A percentile compares a stretch with the other conserved stretches of the same genome.
Evolutionary conservation across 92 coral and sea anemone species (phyloP).

Genomic region (Bergia sp.): DNA sequence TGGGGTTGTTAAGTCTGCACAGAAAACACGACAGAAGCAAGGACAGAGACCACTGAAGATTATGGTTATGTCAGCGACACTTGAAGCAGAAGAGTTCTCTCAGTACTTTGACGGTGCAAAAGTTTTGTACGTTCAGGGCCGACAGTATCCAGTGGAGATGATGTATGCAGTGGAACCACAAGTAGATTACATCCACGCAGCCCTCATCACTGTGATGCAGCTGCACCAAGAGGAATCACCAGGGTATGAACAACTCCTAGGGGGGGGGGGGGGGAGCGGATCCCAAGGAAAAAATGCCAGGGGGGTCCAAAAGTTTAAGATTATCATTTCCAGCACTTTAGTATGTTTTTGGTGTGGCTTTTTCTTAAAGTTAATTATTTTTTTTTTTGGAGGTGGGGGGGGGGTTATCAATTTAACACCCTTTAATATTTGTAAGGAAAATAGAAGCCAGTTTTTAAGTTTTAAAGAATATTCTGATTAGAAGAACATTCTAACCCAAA

Average conservation of each 20-base stretch:
- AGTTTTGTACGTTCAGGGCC: slow-evolving; percentile 94
- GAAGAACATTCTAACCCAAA: neutral
- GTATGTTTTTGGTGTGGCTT: neutral
- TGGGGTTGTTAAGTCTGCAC: slow-evolving; percentile 95
- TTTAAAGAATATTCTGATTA: no score
- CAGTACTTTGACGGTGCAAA: slow-evolving; percentile 83
- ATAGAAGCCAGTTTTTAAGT: no score
- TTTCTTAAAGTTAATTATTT: no score
- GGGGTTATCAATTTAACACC: no score
- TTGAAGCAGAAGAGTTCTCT: slow-evolving; percentile 97
- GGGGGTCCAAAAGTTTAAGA: neutral
- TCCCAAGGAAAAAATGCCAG: no score
- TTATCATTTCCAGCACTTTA: neutral
- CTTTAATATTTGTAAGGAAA: no score
- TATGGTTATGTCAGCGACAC: slow-evolving; percentile 96
- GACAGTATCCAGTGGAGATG: slow-evolving; percentile 88
- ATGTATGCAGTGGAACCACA: slow-evolving; percentile 91
- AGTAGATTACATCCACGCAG: slow-evolving; percentile 92
- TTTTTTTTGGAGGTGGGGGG: neutral
- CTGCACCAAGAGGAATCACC: slow-evolving; percentile 87
- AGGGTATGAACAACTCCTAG: slow-evolving; percentile 49
- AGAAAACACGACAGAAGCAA: slow-evolving; percentile 69
- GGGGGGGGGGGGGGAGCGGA: neutral
- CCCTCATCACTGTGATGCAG: slow-evolving; percentile 88
- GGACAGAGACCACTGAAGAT: slow-evolving; percentile 75